Conservation (phyloP, 2,888 invertebrate genomes). For the Zelleria hepariella region DNA sequence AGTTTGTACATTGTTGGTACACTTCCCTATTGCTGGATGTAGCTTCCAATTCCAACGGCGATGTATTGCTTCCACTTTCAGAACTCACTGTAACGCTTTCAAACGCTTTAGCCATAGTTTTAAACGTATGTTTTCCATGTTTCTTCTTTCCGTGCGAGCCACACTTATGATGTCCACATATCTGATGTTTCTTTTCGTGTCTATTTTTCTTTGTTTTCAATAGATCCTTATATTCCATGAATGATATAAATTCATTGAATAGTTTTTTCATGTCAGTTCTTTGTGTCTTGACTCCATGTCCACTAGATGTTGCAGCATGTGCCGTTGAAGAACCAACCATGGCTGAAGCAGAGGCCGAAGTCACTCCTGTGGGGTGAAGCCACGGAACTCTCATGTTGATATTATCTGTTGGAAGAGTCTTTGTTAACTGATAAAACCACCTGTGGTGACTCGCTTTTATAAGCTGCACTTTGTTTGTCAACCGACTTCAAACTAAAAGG, state of each 20-base stretch:
- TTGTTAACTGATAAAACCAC: neutral
- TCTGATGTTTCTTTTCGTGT: neutral
- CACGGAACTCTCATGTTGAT: neutral
- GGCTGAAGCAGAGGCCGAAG: neutral
- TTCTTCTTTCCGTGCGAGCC: slow-evolving; percentile 14
- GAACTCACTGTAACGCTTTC: neutral
- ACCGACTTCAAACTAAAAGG: neutral
- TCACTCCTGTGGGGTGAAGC: neutral
- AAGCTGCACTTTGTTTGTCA: neutral
- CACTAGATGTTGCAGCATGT: neutral
- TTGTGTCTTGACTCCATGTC: neutral
- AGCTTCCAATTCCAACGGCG: neutral
- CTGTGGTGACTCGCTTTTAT: neutral
- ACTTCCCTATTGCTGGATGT: neutral
- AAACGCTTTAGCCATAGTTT: neutral
- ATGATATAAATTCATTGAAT: neutral
- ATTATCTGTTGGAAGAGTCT: neutral
- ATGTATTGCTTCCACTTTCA: neutral
- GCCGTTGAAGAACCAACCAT: neutral
- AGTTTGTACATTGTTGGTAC: neutral
- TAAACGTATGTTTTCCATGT: neutral
- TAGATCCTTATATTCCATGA: neutral
- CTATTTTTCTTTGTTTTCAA: neutral
- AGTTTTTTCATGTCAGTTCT: neutral
- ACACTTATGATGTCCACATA: neutral